Evolutionary conservation across 2,797 vertebrate genomes (phyloP), one percentile per base, ranked within the genome.

Genomic region (Acanthurus lineatus): DNA sequence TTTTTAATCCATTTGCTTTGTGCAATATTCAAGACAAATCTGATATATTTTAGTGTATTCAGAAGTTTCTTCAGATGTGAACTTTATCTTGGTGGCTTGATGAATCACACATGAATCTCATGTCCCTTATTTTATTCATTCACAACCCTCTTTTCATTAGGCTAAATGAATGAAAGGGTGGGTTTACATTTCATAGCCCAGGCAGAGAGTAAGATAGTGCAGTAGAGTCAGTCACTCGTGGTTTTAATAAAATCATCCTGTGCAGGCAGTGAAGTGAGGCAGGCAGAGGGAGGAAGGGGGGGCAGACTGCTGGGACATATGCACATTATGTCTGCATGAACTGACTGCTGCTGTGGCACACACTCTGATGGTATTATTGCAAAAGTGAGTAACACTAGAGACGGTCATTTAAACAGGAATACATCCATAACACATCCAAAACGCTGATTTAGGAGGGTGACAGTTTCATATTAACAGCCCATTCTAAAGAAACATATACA

Each of bases 301-400:
- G 35, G 10, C 54, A 42, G 77, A 75, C 85, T 76, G 61, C 76
- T 56, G 76, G 83, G 74, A 90, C 84, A 87, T 84, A 82, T 69
- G 83, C 25, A n/a, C 61, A 73, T 90, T 88, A 87, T 48, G 19
- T 82, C 75, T 86, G 89, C 90, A 86, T 91, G 86, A 83, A 22
- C 0, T 54, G 49, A 64, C 77, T 14, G 2, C 73, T 75, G 69
- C 48, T 76, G 47, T 6, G 15, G 64, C 64, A 47, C 61, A 47
- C 20, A 56, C 16, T 42, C 40, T 44, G 4, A 45, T 61, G n/a
- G 10, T 32, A 0, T 20, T 25, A 45, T 3, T 67, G 4, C 16
- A 61, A 69, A 1, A 38, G 20, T 32, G 53, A 40, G 7, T 6
- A 20, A 54, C 48, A 42, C 38, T 51, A 11, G 38, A 1, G 32